Evolutionary conservation across 2,113 vertebrate genomes (phyloP), one percentile per base, ranked within the genome.

Genomic region (Oreochromis niloticus): DNA sequence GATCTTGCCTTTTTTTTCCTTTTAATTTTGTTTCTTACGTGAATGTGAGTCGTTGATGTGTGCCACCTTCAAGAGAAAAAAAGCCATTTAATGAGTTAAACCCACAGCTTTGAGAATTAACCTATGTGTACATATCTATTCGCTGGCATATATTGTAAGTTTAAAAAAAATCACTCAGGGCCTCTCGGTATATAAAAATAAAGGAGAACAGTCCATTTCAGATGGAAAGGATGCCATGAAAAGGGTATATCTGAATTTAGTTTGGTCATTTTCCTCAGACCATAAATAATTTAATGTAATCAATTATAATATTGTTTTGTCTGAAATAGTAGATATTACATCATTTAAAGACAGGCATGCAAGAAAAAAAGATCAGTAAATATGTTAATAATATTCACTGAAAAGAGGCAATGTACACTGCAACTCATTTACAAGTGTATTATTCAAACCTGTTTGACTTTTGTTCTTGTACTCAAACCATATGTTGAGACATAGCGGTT

Each of bases 21-120:
- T 84, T 89, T 88, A 84, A 68, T 92, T 95, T 88, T 75, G 55
- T 91, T 94, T 91, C 88, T 91, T 91, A 94, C 88, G 91, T 95
- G 94, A 96, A 96, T 95, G 96, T 95, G 94, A 95, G 94, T 96
- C 93, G 95, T 95, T 95, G 93, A 95, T 83, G 93, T 96, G 95
- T 96, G 93, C 96, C 96, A 96, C 95, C 95, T 95, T 94, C 87
- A 88, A 95, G 90, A 93, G 94, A 95, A 96, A 95, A 95, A 96
- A 97, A 97, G 96, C 96, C 96, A 97, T 97, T 96, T 94, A 96
- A 97, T 95, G 93, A 96, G 95, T 96, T 96, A 91, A 94, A 96
- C 95, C 95, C 96, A 96, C 96, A 97, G 95, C 96, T 97, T 96
- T 96, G 96, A 96, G 95, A 96, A 96, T 93, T 95, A 96, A 96